These are phyloP conservation scores for Nothoprocta perdicaria DNA, from an alignment of 2,113 vertebrate species.

Conservation along the genomic window DNA sequence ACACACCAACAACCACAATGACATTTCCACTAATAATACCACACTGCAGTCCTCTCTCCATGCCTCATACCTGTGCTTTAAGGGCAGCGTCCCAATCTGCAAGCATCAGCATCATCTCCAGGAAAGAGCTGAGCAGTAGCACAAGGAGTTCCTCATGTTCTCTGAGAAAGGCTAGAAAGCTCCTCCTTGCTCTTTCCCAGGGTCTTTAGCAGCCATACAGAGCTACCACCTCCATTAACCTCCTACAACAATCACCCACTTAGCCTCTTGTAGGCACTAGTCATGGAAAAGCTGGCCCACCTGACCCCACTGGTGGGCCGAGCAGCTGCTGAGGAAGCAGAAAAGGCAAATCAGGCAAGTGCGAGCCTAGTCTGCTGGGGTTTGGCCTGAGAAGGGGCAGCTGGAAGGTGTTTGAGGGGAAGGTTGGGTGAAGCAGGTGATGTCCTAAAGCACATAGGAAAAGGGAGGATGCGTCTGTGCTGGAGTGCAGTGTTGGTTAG, in stretches of 20 bases:
- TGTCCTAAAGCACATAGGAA: rapidly evolving
- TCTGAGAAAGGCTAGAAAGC: background rate
- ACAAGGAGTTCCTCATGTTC: background rate
- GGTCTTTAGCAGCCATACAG: rapidly evolving
- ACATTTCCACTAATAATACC: background rate
- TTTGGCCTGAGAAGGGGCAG: too few relatives aligned
- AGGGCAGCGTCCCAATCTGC: background rate
- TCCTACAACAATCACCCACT: rapidly evolving
- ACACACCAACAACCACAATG: background rate
- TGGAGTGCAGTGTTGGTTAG: background rate
- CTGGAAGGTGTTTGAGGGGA: background rate
- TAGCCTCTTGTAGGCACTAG: background rate
- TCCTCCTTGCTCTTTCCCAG: too few relatives aligned
- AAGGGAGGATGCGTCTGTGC: background rate
- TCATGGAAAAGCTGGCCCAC: background rate
- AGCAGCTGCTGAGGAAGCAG: background rate
- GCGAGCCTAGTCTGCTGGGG: too few relatives aligned
- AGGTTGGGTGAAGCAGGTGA: background rate
- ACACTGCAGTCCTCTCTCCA: background rate
- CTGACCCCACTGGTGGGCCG: background rate
- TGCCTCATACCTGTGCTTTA: background rate
- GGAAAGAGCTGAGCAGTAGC: background rate
- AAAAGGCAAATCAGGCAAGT: background rate
- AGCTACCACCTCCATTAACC: too few relatives aligned
- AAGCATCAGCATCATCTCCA: background rate